Evolutionary conservation across 2,888 invertebrate species (phyloP), one percentile per base, ranked within the genome.

Genomic region (Tipula helvola): DNA sequence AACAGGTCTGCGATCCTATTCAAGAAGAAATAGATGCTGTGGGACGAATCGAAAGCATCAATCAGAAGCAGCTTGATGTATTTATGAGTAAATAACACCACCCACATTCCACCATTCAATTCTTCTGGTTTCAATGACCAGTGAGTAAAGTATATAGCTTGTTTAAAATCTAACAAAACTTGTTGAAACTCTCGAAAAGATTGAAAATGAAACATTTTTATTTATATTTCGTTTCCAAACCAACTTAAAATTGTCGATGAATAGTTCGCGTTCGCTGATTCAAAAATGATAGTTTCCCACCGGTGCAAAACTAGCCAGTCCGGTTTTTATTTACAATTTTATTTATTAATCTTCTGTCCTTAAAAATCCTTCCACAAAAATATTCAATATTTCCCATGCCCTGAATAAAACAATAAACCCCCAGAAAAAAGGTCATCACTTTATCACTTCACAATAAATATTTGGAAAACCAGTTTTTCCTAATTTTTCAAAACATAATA

Each of bases 231-330:
- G 5, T 39, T 39, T 39, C 39, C 39, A 39, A 39, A 3, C 39
- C 39, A 39, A 39, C 39, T 7, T 7, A 39, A 39, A 2, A 39
- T 7, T 39, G 7, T 3, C 7, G 5, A 16, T 12, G 10, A 44
- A 10, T 10, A n/a, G n/a, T 44, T 5, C 7, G n/a, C n/a, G n/a
- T 44, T 44, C 10, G 44, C 44, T 10, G 10, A 44, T 1, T 8
- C 44, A 39, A 13, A 84, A 39, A 8, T 39, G 36, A 8, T 13
- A 44, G 8, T 36, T 86, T 89, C 89, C 89, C 88, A 89, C 88
- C 88, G 89, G 85, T 71, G 28, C 28, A 88, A 88, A 89, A 89
- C 88, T 89, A 87, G 88, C 89, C 89, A 88, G 89, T 89, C 89
- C 89, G 88, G 89, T 89, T 89, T 88, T 88, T 18, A 87, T 86